These are phyloP conservation scores for Hepsetus odoe DNA, from an alignment of 2,113 vertebrate genomes.

Conservation along the genomic window DNA sequence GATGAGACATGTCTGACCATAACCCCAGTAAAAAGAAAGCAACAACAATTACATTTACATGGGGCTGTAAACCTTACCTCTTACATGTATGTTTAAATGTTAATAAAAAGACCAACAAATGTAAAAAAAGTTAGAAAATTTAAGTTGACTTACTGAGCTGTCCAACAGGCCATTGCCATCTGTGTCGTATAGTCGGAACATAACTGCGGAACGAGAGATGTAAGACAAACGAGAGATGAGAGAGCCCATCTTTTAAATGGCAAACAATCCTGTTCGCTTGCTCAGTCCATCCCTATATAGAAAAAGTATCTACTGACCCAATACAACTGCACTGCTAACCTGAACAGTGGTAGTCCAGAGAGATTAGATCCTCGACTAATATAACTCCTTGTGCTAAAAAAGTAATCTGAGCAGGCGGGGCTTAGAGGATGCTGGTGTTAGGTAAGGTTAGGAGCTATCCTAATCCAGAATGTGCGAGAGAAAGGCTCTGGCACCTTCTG, in stretches of 20 bases:
- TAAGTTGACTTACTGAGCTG: constrained; percentile 81
- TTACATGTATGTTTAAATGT: neutral
- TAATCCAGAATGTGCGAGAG: constrained; percentile 2
- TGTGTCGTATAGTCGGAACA: constrained; percentile 93
- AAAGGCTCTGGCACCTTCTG: neutral
- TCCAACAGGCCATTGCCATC: constrained; percentile 92
- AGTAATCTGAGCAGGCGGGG: constrained; percentile 37
- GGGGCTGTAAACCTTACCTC: too few species aligned
- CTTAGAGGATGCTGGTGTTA: constrained; percentile 40
- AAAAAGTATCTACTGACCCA: neutral
- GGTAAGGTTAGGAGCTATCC: constrained; percentile 7
- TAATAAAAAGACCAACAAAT: neutral
- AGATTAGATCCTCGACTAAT: constrained; percentile 50
- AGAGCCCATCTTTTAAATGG: constrained; percentile 8
- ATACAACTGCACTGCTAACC: neutral
- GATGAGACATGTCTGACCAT: too few species aligned
- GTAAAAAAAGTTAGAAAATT: neutral
- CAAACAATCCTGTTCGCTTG: neutral
- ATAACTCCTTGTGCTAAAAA: constrained; percentile 44
- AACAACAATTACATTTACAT: too few species aligned
- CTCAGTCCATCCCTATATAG: constrained; percentile 1
- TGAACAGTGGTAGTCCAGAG: constrained; percentile 33
- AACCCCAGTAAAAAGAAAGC: too few species aligned
- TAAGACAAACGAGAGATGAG: constrained; percentile 53
- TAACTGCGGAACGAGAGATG: constrained; percentile 79